Evolutionary conservation across 2,113 vertebrate genomes (phyloP).

Genomic region (Monarcha castaneiventris): DNA sequence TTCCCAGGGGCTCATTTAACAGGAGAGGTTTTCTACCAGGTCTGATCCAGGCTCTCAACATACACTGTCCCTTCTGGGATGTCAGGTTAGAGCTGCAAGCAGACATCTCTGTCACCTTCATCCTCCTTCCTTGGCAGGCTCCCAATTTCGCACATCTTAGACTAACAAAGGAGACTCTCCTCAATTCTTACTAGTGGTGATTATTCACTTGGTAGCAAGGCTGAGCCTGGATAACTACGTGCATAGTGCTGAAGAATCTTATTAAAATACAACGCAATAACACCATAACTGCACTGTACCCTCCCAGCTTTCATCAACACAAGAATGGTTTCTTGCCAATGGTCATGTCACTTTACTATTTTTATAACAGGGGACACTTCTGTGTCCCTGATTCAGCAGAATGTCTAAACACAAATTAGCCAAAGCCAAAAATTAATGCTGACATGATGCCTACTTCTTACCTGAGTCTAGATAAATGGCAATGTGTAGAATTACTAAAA

Average conservation of each 20-base stretch:
- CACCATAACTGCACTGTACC: neutral
- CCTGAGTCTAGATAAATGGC: neutral
- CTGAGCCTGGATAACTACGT: neutral
- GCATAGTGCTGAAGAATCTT: neutral
- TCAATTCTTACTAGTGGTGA: neutral
- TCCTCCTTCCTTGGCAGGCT: neutral
- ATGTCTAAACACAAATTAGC: neutral
- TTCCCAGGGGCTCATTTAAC: neutral
- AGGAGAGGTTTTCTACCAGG: neutral
- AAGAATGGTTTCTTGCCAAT: neutral
- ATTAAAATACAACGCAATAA: accelerated
- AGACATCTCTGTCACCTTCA: neutral
- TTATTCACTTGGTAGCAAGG: neutral
- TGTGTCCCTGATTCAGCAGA: neutral
- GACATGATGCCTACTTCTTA: neutral
- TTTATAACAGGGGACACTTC: neutral
- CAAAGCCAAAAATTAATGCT: neutral
- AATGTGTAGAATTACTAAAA: neutral
- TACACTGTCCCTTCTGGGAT: neutral
- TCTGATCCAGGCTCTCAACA: neutral
- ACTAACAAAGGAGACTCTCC: neutral
- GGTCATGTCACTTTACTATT: neutral
- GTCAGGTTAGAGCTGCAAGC: neutral
- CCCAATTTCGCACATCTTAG: neutral
- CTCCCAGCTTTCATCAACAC: neutral